Conservation (phyloP, 2,888 invertebrate species). For the Drosophila prolongata region DNA sequence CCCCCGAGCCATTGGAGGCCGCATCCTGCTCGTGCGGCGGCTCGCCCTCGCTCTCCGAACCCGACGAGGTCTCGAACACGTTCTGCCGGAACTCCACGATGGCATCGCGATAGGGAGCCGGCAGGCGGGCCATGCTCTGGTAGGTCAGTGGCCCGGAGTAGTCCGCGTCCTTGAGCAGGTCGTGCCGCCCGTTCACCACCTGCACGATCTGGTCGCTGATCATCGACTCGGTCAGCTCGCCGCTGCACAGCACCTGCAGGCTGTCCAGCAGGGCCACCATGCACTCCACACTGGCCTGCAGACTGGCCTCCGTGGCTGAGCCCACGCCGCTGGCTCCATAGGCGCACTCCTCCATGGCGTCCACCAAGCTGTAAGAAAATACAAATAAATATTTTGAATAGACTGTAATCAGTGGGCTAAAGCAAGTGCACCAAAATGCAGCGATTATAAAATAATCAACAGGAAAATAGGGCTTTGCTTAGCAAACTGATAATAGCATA, state of each 20-base stretch:
- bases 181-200: slow-evolving; percentile 88
- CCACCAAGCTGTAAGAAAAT: slow-evolving; percentile 90
- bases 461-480: too few relatives aligned
- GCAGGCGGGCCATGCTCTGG: slow-evolving; percentile 92
- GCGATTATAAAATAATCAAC: too few relatives aligned
- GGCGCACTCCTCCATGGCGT: slow-evolving; percentile 96
- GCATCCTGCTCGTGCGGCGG: slow-evolving; percentile 88
- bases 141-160: slow-evolving; percentile 94
- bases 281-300: slow-evolving; percentile 93
- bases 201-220: slow-evolving; percentile 85
- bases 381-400: neutral
- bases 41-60: slow-evolving; percentile 88
- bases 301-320: slow-evolving; percentile 90
- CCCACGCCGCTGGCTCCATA: slow-evolving; percentile 86
- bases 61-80: slow-evolving; percentile 87
- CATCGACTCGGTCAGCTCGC: slow-evolving; percentile 88
- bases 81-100: slow-evolving; percentile 88
- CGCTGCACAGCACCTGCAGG: slow-evolving; percentile 92
- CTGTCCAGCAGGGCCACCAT: slow-evolving; percentile 93
- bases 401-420: too few relatives aligned
- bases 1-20: slow-evolving; percentile 90
- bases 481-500: too few relatives aligned
- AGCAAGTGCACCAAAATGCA: too few relatives aligned
- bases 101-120: slow-evolving; percentile 92
- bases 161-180: slow-evolving; percentile 89